Evolutionary conservation across 2,113 vertebrate species (phyloP).

Genomic region (Perognathus longimembris): DNA sequence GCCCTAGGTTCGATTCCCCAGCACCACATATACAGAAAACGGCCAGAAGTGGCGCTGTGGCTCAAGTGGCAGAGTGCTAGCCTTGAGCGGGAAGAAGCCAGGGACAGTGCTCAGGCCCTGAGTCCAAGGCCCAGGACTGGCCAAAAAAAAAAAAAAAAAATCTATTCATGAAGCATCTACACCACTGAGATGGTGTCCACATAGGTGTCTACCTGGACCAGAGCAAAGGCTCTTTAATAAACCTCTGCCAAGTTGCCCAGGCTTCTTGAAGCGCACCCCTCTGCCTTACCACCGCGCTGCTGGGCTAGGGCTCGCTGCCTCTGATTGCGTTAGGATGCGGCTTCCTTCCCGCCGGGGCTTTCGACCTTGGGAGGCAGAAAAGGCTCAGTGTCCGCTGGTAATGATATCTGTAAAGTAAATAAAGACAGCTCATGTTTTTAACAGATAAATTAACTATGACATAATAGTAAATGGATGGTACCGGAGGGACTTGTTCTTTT

Average conservation of each 20-base stretch:
- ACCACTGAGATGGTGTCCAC: neutral
- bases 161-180: constrained; percentile 41
- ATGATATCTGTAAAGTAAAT: neutral
- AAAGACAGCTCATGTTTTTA: neutral
- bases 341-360: neutral
- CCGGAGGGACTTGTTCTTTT: no score
- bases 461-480: neutral
- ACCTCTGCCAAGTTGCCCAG: constrained; percentile 2
- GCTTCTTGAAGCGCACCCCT: constrained; percentile 69
- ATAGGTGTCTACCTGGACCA: no score
- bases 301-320: constrained; percentile 46
- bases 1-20: no score
- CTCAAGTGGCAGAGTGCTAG: no score
- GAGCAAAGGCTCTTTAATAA: constrained; percentile 57
- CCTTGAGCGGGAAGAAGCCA: no score
- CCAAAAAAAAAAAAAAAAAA: no score
- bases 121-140: no score
- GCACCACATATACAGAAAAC: no score
- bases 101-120: no score
- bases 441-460: neutral
- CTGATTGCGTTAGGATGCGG: neutral
- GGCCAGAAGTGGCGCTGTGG: no score
- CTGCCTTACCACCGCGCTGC: constrained; percentile 50
- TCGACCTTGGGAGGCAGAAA: neutral
- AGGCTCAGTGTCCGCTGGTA: constrained; percentile 21